A percentile compares a stretch with the other conserved stretches of the same genome.
Evolutionary conservation across 2,888 invertebrate genomes (phyloP).

Genomic region (Argyresthia albistria): DNA sequence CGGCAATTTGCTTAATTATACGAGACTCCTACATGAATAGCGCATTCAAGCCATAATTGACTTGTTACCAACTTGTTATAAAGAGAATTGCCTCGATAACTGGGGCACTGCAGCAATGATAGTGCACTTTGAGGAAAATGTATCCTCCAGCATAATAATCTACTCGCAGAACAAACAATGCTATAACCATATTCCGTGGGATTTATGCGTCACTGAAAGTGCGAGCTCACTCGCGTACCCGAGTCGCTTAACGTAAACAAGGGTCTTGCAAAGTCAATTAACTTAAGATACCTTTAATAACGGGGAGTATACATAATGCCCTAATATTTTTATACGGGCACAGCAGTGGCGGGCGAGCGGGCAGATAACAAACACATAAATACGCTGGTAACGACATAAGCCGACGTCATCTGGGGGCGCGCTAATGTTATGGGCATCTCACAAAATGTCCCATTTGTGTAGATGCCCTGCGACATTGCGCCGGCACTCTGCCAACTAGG

Average conservation of each 20-base stretch:
- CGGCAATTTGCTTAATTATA: background rate
- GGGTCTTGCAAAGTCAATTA: slow-evolving; percentile 1
- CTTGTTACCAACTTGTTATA: background rate
- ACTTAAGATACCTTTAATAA: background rate
- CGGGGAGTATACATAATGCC: background rate
- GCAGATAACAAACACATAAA: slow-evolving; percentile 7
- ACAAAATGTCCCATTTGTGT: slow-evolving; percentile 1
- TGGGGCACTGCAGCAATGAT: background rate
- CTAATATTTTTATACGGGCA: background rate
- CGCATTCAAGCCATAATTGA: background rate
- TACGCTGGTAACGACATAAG: slow-evolving; percentile 4
- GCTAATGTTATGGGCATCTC: slow-evolving; percentile 1
- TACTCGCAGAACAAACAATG: background rate
- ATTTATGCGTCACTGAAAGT: background rate
- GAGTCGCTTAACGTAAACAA: background rate
- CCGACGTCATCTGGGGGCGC: slow-evolving; percentile 5
- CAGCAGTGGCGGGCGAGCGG: background rate
- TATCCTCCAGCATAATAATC: too few species aligned
- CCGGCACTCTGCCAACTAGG: background rate
- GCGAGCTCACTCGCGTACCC: background rate
- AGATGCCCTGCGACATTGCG: background rate
- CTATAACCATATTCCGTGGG: background rate
- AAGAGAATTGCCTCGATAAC: background rate
- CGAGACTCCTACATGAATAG: background rate
- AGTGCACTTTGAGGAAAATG: background rate